Evolutionary conservation across 2,113 vertebrate genomes (phyloP).

Genomic region (Propithecus coquereli): DNA sequence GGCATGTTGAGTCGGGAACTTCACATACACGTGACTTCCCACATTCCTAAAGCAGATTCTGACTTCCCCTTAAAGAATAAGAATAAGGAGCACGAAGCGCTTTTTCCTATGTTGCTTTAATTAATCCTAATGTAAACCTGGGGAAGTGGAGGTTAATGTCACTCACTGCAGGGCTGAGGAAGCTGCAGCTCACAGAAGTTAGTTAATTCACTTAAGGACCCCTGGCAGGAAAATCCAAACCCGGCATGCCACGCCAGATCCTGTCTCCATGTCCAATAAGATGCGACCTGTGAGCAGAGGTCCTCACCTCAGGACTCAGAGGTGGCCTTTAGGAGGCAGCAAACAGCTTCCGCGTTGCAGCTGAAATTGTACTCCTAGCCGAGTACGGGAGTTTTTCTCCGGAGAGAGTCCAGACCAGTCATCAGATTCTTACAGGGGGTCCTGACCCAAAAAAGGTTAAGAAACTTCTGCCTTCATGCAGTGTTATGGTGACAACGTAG

Average conservation of each 20-base stretch:
- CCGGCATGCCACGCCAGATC: neutral
- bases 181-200: neutral
- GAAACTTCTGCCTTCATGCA: neutral
- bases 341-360: neutral
- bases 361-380: no score
- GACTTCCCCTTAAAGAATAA: neutral
- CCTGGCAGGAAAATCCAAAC: neutral
- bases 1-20: neutral
- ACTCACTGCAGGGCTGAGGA: neutral
- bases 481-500: neutral
- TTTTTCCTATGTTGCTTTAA: neutral
- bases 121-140: neutral
- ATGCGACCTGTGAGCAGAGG: neutral
- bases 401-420: neutral
- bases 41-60: neutral
- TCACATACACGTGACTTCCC: neutral
- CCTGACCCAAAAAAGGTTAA: neutral
- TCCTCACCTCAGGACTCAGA: neutral
- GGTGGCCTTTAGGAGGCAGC: neutral
- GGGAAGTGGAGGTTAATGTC: neutral
- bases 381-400: neutral
- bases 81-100: neutral
- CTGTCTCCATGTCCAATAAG: neutral
- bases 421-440: neutral
- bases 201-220: no score